Evolutionary conservation across 2,113 vertebrate genomes (phyloP).

Genomic region (Dicrurus megarhynchus): DNA sequence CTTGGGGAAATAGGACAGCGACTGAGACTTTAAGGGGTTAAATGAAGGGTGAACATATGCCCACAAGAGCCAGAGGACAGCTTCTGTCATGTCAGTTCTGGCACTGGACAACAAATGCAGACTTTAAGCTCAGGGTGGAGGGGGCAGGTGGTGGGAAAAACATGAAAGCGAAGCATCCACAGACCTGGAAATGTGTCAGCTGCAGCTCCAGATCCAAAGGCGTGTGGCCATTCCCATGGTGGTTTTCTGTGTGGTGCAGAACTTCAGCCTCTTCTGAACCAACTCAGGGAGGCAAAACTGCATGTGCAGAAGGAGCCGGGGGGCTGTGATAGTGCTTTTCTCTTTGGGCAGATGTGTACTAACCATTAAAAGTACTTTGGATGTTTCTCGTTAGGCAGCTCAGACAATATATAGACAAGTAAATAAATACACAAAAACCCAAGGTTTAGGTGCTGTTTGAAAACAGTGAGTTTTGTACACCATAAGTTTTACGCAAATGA

Average conservation of each 20-base stretch:
- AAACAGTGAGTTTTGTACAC: background rate
- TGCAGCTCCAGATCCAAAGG: background rate
- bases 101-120: background rate
- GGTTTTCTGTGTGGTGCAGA: background rate
- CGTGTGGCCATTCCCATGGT: fast-evolving
- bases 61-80: background rate
- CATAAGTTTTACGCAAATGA: fast-evolving
- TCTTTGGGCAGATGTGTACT: background rate
- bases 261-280: background rate
- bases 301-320: fast-evolving
- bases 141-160: background rate
- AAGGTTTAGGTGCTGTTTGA: background rate
- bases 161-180: fast-evolving
- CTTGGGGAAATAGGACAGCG: background rate
- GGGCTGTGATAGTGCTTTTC: background rate
- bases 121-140: background rate
- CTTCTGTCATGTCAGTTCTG: background rate
- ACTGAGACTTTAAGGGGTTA: background rate
- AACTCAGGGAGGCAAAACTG: background rate
- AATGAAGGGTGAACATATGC: background rate
- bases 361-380: background rate
- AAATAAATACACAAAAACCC: background rate
- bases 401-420: background rate
- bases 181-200: background rate
- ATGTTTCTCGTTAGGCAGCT: background rate